Conservation (phyloP, 2,888 invertebrate genomes). For the Hybos culiciformis region DNA sequence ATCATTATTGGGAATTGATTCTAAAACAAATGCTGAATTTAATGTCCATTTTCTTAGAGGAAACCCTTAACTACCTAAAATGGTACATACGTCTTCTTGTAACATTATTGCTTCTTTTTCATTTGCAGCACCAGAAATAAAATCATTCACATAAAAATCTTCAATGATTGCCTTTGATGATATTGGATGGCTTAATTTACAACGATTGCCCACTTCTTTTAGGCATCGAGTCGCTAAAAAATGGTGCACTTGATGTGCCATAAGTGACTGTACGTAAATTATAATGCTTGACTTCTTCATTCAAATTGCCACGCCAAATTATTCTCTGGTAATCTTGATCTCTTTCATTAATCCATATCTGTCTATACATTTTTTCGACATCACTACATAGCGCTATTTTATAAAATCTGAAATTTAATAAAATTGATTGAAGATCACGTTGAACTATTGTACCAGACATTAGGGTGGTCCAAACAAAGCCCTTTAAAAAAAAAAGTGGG, state of each 20-base stretch:
- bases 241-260: conserved; percentile 16
- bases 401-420: conserved; percentile 3
- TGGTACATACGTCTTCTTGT: conserved; percentile 6
- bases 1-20: too few relatives aligned
- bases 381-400: conserved; percentile 16
- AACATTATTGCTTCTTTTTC: conserved; percentile 9
- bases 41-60: conserved; percentile 11
- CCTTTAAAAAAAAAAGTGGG: too few relatives aligned
- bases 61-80: conserved; percentile 8
- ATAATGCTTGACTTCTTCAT: too few relatives aligned
- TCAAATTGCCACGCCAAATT: conserved; percentile 10
- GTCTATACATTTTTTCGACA: conserved; percentile 19
- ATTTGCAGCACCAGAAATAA: too few relatives aligned
- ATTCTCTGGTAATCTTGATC: conserved; percentile 15
- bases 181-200: conserved; percentile 6
- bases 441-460: conserved; percentile 17
- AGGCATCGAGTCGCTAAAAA: conserved; percentile 14
- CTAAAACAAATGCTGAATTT: too few relatives aligned
- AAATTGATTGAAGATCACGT: conserved; percentile 12
- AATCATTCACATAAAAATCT: conserved; percentile 16
- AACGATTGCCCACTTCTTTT: conserved; percentile 11
- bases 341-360: conserved; percentile 13
- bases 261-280: conserved; percentile 2
- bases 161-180: conserved; percentile 11
- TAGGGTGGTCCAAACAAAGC: too few relatives aligned